phyloP scores from a whole-genome alignment of 2,888 invertebrate species.

The Mylabris sibirica region DNA sequence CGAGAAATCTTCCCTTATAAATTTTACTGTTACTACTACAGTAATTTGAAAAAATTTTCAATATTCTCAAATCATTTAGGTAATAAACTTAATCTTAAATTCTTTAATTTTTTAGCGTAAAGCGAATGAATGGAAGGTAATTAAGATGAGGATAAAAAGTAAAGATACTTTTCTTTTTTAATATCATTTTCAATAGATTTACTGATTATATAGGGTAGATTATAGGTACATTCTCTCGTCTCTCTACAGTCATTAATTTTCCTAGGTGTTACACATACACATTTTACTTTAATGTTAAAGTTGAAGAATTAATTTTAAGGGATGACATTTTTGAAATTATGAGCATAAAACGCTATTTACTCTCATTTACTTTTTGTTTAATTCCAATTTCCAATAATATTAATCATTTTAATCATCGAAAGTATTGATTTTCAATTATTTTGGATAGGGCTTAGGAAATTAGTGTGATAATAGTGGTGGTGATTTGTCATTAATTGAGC shows the following conservation, averaged over 20 bases:
- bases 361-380: background rate
- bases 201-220: background rate
- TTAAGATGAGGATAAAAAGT: background rate
- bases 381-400: background rate
- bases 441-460: background rate
- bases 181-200: background rate
- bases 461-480: background rate
- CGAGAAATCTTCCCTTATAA: background rate
- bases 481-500: conserved; percentile 1
- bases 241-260: background rate
- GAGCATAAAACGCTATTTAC: background rate
- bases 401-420: conserved; percentile 9
- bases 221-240: too few relatives aligned
- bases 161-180: background rate
- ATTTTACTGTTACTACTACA: background rate
- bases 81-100: background rate
- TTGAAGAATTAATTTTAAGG: background rate
- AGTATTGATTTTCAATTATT: conserved; percentile 12
- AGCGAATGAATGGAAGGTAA: background rate
- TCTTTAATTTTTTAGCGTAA: background rate
- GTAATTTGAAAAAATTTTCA: background rate
- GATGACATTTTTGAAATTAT: background rate
- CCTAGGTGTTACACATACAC: background rate
- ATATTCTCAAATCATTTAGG: background rate
- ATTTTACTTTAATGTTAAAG: background rate